A percentile compares a stretch with the other conserved stretches of the same genome.
Conservation (phyloP, 2,113 vertebrate genomes). For the Phrynocephalus versicolor region DNA sequence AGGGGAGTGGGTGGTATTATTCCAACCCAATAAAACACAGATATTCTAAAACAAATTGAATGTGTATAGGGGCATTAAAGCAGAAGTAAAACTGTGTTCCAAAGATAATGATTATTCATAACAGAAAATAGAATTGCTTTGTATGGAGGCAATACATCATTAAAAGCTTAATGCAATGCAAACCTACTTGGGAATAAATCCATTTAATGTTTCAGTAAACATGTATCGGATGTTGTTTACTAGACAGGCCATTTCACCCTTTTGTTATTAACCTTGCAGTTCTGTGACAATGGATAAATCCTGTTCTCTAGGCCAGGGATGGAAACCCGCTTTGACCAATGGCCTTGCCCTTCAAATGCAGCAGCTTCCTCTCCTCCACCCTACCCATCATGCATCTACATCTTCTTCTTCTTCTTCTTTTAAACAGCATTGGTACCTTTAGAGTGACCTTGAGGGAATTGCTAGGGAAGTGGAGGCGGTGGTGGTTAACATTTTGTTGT, state of each 20-base stretch:
- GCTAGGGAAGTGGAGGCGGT: too few species aligned
- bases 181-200: background rate
- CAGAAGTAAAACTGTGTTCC: background rate
- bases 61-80: background rate
- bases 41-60: constrained; percentile 7
- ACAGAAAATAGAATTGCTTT: background rate
- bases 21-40: background rate
- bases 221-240: background rate
- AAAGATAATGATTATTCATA: background rate
- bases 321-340: background rate
- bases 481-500: too few species aligned
- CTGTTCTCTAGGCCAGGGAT: background rate
- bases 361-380: background rate
- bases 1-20: background rate
- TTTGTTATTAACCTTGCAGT: background rate
- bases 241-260: background rate
- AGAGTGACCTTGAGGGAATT: background rate
- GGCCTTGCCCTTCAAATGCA: background rate
- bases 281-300: background rate
- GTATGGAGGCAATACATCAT: background rate
- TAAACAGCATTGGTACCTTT: background rate
- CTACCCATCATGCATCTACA: background rate
- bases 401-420: too few species aligned
- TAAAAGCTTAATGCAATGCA: background rate
- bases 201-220: background rate